phyloP scores from a whole-genome alignment of 2,797 vertebrate genomes.

The Sebastes matsubarae region DNA sequence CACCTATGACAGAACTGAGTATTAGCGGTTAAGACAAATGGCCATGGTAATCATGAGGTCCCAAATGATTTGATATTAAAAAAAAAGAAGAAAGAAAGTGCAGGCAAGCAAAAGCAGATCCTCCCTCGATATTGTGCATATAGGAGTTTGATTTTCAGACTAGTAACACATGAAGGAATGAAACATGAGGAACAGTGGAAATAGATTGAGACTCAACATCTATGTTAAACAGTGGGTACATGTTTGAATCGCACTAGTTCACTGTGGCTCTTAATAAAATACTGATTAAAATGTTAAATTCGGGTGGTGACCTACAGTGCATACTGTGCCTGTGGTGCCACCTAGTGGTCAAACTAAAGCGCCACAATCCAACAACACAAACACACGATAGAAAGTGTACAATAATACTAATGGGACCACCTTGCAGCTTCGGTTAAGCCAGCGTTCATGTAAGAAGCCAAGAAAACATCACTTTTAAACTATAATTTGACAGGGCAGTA shows the following conservation, averaged over 20 bases:
- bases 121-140: conserved; percentile 54
- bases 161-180: conserved; percentile 10
- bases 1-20: conserved; percentile 69
- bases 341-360: conserved; percentile 38
- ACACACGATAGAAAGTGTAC: neutral
- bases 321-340: conserved; percentile 35
- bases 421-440: neutral
- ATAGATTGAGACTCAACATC: conserved; percentile 16
- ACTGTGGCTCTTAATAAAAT: conserved; percentile 38
- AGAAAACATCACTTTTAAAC: conserved; percentile 29
- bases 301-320: neutral
- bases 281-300: conserved; percentile 43
- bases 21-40: conserved; percentile 80
- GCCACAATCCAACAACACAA: conserved; percentile 33
- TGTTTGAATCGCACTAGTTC: conserved; percentile 16
- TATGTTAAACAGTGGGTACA: conserved; percentile 7
- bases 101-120: conserved; percentile 44
- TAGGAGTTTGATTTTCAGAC: conserved; percentile 50
- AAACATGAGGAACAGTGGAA: conserved; percentile 17
- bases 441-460: conserved; percentile 8
- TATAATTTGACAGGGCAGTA: conserved; percentile 56
- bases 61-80: conserved; percentile 44
- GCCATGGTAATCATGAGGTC: conserved; percentile 55
- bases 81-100: conserved; percentile 17
- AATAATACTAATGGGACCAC: conserved; percentile 10